A percentile compares a stretch with the other conserved stretches of the same genome.
Conservation (phyloP, 2,888 invertebrate species). For the Leuctra nigra region DNA sequence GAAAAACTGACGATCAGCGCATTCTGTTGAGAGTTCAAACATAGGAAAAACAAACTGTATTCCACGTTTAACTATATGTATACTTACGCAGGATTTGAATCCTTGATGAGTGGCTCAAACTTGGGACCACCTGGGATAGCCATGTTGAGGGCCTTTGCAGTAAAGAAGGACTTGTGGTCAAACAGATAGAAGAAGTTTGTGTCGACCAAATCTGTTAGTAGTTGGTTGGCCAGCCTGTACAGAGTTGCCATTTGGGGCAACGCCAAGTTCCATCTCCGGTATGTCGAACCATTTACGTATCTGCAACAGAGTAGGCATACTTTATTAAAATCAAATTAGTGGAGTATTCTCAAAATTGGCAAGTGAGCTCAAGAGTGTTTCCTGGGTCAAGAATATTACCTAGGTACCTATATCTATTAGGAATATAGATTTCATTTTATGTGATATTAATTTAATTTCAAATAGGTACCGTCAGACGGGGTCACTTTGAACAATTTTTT, state of each 20-base stretch:
- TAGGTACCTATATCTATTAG: too few species aligned
- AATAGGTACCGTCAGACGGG: too few species aligned
- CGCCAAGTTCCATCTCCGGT: conserved; percentile 92
- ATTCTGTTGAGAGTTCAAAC: too few species aligned
- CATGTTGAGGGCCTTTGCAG: conserved; percentile 98
- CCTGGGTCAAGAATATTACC: too few species aligned
- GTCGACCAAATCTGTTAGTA: conserved; percentile 96
- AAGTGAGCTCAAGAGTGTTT: not conserved
- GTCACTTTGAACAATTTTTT: too few species aligned
- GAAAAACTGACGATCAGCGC: too few species aligned
- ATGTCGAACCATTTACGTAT: conserved; percentile 93
- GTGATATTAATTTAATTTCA: too few species aligned
- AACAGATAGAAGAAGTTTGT: conserved; percentile 98
- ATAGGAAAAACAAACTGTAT: too few species aligned
- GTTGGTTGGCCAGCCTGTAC: conserved; percentile 94
- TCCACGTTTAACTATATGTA: too few species aligned
- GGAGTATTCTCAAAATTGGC: not conserved
- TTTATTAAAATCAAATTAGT: too few species aligned
- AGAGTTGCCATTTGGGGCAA: conserved; percentile 97
- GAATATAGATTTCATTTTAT: too few species aligned
- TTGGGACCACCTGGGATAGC: conserved; percentile 99
- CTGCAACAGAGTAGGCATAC: conserved; percentile 45
- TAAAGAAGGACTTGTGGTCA: conserved; percentile 99
- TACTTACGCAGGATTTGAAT: conserved; percentile 88
- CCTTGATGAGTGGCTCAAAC: conserved; percentile 98